Evolutionary conservation across 1,140 invertebrate species (phyloP).

Genomic region (Drosophila pandora): DNA sequence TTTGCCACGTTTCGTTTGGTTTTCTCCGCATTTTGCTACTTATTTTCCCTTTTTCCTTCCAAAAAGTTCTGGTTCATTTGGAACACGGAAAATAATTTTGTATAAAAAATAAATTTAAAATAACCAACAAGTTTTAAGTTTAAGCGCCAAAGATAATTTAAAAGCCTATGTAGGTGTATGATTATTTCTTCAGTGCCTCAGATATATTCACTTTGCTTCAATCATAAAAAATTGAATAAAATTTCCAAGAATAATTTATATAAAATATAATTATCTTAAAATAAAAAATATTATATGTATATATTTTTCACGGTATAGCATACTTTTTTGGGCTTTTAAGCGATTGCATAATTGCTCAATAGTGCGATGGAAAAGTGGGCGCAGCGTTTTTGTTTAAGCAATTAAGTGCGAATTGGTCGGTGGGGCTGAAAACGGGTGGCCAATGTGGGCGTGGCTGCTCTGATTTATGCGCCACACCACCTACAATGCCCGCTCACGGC

Average conservation of each 20-base stretch:
- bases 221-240: not conserved
- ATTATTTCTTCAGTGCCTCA: no score
- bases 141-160: no score
- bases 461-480: conserved; percentile 60
- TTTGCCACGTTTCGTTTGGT: conserved; percentile 48
- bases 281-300: no score
- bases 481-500: not conserved
- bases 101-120: not conserved
- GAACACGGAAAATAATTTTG: conserved; percentile 3
- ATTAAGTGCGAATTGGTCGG: conserved; percentile 51
- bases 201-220: no score
- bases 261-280: not conserved
- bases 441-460: conserved; percentile 7
- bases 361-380: conserved; percentile 39
- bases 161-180: no score
- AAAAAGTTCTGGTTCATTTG: conserved; percentile 43
- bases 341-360: conserved; percentile 71
- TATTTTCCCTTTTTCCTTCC: conserved; percentile 1
- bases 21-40: conserved; percentile 23
- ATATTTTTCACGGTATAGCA: not conserved
- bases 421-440: not conserved
- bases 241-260: not conserved
- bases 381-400: conserved; percentile 69
- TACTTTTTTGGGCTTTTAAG: conserved; percentile 15
- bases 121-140: not conserved